phyloP scores from a whole-genome alignment of 2,888 invertebrate species.

The Anaspis maculata region DNA sequence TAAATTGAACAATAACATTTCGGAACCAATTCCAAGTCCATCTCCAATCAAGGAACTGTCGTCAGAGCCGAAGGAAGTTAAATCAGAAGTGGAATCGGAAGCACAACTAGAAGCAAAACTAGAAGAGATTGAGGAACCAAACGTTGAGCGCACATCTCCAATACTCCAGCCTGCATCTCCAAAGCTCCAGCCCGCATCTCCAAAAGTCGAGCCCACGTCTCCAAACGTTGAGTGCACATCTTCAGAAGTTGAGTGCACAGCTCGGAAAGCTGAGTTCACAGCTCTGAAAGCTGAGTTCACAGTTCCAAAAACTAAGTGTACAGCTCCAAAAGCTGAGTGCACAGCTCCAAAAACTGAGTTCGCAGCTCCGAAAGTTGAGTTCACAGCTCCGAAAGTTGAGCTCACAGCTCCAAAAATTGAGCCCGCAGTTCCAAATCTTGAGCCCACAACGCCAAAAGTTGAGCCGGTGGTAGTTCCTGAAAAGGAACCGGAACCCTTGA shows the following conservation, averaged over 20 bases:
- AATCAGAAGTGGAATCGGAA: constrained; percentile 2
- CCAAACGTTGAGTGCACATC: too few species aligned
- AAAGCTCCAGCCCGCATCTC: too few species aligned
- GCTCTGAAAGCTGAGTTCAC: too few species aligned
- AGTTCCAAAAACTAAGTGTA: neutral
- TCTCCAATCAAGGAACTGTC: constrained; percentile 9
- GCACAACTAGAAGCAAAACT: constrained; percentile 16
- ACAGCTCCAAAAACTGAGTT: constrained; percentile 17
- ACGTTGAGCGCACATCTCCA: too few species aligned
- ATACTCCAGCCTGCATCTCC: too few species aligned
- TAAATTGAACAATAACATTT: constrained; percentile 17
- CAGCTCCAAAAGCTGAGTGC: neutral
- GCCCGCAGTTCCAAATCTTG: constrained; percentile 26
- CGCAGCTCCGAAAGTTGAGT: constrained; percentile 38
- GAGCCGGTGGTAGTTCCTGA: constrained; percentile 18
- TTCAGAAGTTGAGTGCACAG: too few species aligned
- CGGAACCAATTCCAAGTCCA: neutral
- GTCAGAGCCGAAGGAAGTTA: constrained; percentile 9
- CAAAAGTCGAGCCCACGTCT: too few species aligned
- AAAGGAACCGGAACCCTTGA: constrained; percentile 34
- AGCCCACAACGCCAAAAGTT: constrained; percentile 6
- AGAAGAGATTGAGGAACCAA: constrained; percentile 9
- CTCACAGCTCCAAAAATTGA: constrained; percentile 35
- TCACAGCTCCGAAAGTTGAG: constrained; percentile 37
- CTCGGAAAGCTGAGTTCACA: too few species aligned